Percentiles rank a stretch among this genome's conserved stretches.
Evolutionary conservation across 2,888 invertebrate species (phyloP).

Genomic region (Rhopalosiphum nymphaeae): DNA sequence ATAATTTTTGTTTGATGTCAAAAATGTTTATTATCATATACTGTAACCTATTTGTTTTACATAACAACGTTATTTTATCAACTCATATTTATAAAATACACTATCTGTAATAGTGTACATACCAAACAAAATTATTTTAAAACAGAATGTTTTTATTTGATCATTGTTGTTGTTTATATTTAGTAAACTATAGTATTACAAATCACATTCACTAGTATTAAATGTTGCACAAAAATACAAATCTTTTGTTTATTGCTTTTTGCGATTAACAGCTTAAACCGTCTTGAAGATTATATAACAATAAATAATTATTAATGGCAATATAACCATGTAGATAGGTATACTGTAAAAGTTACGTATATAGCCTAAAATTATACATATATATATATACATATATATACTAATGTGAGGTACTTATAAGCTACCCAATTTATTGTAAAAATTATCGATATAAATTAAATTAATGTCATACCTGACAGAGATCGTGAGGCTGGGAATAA

Average conservation of each 20-base stretch:
- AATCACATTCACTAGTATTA: background rate
- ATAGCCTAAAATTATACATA: background rate
- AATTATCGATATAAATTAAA: background rate
- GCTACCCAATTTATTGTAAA: background rate
- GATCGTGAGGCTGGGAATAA: slow-evolving; percentile 72
- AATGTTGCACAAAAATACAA: background rate
- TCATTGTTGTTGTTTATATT: background rate
- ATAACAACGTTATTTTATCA: background rate
- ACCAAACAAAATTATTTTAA: background rate
- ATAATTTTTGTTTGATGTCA: background rate
- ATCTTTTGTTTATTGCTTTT: background rate
- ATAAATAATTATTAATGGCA: background rate
- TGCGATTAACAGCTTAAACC: background rate
- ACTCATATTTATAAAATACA: background rate
- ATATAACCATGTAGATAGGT: background rate
- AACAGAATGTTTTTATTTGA: background rate
- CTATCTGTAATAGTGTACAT: too few relatives aligned
- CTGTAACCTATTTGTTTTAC: background rate
- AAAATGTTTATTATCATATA: background rate
- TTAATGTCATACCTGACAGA: slow-evolving; percentile 68
- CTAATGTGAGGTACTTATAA: background rate
- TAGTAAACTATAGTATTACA: background rate
- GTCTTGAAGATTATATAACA: background rate
- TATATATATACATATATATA: too few relatives aligned
- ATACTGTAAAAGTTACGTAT: background rate